A percentile compares a stretch with the other conserved stretches of the same genome.
Evolutionary conservation across 2,113 vertebrate species (phyloP).

Genomic region (Prunella himalayana): DNA sequence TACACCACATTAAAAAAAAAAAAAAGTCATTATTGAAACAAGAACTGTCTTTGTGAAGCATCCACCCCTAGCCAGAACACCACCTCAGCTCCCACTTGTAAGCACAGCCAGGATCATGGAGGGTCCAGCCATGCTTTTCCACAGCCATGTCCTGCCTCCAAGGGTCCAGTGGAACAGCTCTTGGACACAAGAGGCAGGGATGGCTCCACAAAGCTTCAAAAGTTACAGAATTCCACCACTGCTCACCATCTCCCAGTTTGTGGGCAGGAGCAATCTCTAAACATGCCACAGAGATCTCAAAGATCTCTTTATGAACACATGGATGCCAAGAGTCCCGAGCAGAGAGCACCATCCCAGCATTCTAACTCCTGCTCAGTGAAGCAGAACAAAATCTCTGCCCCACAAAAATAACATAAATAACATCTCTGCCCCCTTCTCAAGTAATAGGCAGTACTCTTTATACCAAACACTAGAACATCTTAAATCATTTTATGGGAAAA

Average conservation of each 20-base stretch:
- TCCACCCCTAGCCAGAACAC: background rate
- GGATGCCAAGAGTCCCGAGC: background rate
- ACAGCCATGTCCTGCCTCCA: background rate
- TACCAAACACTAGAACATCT: background rate
- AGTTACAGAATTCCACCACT: background rate
- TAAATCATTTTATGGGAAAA: background rate
- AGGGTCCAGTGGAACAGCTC: background rate
- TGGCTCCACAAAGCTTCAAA: background rate
- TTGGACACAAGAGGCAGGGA: background rate
- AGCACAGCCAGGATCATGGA: background rate
- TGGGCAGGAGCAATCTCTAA: background rate
- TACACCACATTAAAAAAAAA: background rate
- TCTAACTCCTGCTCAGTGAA: background rate
- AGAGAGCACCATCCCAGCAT: background rate
- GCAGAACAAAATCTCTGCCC: background rate
- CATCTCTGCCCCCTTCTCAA: background rate
- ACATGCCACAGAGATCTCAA: background rate
- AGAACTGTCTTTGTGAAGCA: background rate
- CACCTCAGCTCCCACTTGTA: background rate
- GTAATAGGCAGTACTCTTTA: background rate
- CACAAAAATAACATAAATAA: background rate
- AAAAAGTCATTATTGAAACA: background rate
- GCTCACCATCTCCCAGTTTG: background rate
- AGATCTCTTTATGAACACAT: background rate
- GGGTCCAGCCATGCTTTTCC: background rate